Percentiles rank a stretch among this genome's conserved stretches.
Evolutionary conservation across 1,140 invertebrate genomes (phyloP).

Genomic region (Nephotettix cincticeps): DNA sequence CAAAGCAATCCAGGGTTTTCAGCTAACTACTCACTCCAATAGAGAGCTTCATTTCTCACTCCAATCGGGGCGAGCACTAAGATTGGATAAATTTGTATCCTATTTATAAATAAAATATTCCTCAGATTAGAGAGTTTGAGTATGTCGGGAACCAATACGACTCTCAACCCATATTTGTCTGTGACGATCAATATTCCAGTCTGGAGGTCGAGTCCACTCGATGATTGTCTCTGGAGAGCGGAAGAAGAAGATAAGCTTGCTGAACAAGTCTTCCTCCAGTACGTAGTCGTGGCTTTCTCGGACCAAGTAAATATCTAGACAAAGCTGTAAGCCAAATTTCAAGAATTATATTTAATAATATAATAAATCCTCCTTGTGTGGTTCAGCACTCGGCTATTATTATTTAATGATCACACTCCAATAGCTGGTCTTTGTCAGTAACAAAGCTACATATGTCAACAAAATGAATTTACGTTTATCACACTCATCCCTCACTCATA

Average conservation of each 20-base stretch:
- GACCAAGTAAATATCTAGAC: slow-evolving; percentile 94
- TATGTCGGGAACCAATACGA: too few relatives aligned
- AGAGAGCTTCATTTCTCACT: too few relatives aligned
- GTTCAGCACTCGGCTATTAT: background rate
- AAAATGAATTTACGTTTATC: slow-evolving; percentile 1
- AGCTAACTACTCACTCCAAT: too few relatives aligned
- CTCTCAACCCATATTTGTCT: too few relatives aligned
- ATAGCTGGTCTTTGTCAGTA: too few relatives aligned
- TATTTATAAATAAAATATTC: too few relatives aligned
- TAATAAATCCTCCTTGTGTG: background rate
- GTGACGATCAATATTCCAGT: too few relatives aligned
- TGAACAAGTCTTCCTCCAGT: slow-evolving; percentile 96
- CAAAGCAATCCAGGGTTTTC: too few relatives aligned
- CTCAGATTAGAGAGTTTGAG: too few relatives aligned
- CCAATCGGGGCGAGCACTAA: too few relatives aligned
- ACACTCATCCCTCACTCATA: background rate
- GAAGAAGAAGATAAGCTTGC: slow-evolving; percentile 97
- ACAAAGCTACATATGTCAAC: too few relatives aligned
- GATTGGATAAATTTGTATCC: too few relatives aligned
- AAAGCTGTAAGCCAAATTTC: slow-evolving; percentile 57
- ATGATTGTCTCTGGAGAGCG: slow-evolving; percentile 96
- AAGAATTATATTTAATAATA: background rate
- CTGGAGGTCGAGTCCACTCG: slow-evolving; percentile 69
- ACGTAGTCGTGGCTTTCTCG: slow-evolving; percentile 88
- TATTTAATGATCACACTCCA: background rate